phyloP scores from a whole-genome alignment of 1,140 invertebrate species.

The Mya arenaria region DNA sequence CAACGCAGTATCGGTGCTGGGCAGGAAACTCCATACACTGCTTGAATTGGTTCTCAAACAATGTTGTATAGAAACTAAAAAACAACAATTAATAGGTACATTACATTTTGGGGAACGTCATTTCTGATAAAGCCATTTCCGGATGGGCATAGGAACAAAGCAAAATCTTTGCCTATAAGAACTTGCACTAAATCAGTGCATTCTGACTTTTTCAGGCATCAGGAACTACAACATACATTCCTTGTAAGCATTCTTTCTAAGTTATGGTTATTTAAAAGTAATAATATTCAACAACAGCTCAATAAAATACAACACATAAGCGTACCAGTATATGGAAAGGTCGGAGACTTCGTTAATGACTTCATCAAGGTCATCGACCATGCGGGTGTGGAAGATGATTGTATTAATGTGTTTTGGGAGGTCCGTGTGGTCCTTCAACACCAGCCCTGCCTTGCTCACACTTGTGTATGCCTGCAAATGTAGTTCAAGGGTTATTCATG shows the following conservation, averaged over 20 bases:
- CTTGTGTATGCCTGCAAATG: conserved; percentile 90
- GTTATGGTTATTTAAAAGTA: too few species aligned
- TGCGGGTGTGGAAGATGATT: conserved; percentile 97
- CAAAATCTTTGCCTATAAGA: too few species aligned
- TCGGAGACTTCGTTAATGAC: conserved; percentile 98
- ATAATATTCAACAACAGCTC: too few species aligned
- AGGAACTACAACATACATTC: too few species aligned
- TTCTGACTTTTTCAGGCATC: too few species aligned
- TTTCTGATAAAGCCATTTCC: too few species aligned
- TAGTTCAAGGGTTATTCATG: background rate
- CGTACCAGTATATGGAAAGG: conserved; percentile 95
- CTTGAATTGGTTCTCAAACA: conserved; percentile 99
- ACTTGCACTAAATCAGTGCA: too few species aligned
- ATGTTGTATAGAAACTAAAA: conserved; percentile 94
- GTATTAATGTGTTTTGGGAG: conserved; percentile 96
- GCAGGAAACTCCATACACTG: conserved; percentile 99
- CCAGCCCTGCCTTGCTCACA: conserved; percentile 90
- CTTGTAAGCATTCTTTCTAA: too few species aligned
- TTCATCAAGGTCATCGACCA: conserved; percentile 99
- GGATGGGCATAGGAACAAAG: too few species aligned
- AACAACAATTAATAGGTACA: too few species aligned
- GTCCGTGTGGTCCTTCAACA: conserved; percentile 92
- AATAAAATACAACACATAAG: too few species aligned
- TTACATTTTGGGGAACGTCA: too few species aligned
- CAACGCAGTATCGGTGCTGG: conserved; percentile 98